These are phyloP conservation scores for Haplochromis burtoni DNA, from an alignment of 2,113 vertebrate species.

Conservation along the genomic window DNA sequence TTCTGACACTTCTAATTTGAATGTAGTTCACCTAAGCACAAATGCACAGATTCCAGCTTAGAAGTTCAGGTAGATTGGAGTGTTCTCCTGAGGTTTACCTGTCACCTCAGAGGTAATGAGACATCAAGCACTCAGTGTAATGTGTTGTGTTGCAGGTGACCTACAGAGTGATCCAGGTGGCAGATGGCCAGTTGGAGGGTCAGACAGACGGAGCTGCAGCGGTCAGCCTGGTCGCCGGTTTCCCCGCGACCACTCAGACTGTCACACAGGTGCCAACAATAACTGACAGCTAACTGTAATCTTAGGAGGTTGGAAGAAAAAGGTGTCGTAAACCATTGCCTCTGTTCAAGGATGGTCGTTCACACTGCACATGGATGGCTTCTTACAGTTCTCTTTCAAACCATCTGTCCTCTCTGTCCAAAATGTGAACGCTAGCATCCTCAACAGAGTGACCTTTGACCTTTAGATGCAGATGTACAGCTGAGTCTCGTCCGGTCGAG, in stretches of 20 bases:
- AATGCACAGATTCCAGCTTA: not conserved
- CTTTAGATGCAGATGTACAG: not conserved
- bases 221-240: slow-evolving; percentile 82
- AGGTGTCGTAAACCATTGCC: fast-evolving
- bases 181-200: slow-evolving; percentile 86
- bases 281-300: not conserved
- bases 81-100: not conserved
- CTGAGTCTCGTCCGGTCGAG: not conserved
- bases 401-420: not conserved
- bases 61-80: not conserved
- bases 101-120: not conserved
- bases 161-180: slow-evolving; percentile 90
- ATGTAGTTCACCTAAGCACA: not conserved
- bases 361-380: not conserved
- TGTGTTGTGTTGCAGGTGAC: slow-evolving; percentile 74
- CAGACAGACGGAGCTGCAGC: slow-evolving; percentile 82
- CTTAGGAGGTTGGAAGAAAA: not conserved
- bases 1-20: not conserved
- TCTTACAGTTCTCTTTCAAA: not conserved
- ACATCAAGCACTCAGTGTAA: not conserved
- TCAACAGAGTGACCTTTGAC: not conserved
- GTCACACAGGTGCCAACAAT: slow-evolving; percentile 79
- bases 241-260: slow-evolving; percentile 78
- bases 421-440: not conserved
- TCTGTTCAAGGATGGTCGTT: not conserved